Conservation (phyloP, 2,888 invertebrate species). For the Drosophila bunnanda region DNA sequence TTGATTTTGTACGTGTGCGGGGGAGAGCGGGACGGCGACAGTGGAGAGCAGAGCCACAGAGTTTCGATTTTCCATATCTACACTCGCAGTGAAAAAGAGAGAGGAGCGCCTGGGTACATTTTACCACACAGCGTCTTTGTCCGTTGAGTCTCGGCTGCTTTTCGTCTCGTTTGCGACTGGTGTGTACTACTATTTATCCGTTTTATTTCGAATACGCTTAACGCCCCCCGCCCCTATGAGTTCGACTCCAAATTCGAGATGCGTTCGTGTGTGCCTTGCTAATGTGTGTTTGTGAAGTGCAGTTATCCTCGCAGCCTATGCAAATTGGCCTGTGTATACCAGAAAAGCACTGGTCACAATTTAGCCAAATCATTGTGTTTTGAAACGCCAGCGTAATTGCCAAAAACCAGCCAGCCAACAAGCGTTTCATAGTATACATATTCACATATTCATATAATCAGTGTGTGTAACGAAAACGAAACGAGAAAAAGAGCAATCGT, state of each 20-base stretch:
- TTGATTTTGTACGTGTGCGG: slow-evolving; percentile 59
- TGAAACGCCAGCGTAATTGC: slow-evolving; percentile 44
- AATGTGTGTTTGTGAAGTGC: slow-evolving; percentile 34
- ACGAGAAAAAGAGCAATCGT: slow-evolving; percentile 64
- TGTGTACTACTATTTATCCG: slow-evolving; percentile 69
- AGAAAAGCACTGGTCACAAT: slow-evolving; percentile 13
- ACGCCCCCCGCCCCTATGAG: slow-evolving; percentile 6
- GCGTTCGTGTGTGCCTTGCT: slow-evolving; percentile 18
- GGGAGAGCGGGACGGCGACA: slow-evolving; percentile 56
- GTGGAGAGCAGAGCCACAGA: slow-evolving; percentile 42
- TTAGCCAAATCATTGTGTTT: slow-evolving; percentile 45
- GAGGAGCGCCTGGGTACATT: slow-evolving; percentile 61
- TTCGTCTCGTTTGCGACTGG: slow-evolving; percentile 56
- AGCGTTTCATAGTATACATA: slow-evolving; percentile 68
- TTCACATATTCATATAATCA: slow-evolving; percentile 72
- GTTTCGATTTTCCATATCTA: slow-evolving; percentile 76
- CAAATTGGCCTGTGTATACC: slow-evolving; percentile 25
- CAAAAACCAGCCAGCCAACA: slow-evolving; percentile 54
- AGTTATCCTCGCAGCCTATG: slow-evolving; percentile 17
- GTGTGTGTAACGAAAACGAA: slow-evolving; percentile 59
- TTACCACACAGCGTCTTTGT: slow-evolving; percentile 74
- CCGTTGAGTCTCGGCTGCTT: slow-evolving; percentile 61
- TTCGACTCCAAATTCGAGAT: slow-evolving; percentile 16
- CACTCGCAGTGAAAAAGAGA: slow-evolving; percentile 59
- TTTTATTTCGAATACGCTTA: slow-evolving; percentile 27